phyloP scores from a whole-genome alignment of 92 coral and sea anemone species.

The Hydrozoanthus gracilis region DNA sequence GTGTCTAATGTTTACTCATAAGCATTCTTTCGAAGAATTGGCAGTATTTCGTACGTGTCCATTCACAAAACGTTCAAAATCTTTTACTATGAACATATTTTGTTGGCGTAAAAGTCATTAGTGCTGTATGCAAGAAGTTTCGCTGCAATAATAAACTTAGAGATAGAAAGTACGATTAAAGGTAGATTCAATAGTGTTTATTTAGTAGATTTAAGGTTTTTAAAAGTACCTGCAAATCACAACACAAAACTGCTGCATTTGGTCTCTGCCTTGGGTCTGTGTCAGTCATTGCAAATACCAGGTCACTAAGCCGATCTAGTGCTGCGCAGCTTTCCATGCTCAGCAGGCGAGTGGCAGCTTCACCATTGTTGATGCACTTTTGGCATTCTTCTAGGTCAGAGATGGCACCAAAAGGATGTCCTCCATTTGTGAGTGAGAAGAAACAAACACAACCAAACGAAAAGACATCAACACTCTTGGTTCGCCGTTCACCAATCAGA shows the following conservation, averaged over 20 bases:
- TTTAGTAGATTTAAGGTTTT: background rate
- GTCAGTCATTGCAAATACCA: constrained; percentile 29
- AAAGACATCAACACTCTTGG: constrained; percentile 34
- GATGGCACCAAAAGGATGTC: constrained; percentile 29
- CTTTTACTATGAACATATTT: no score
- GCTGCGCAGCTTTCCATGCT: background rate
- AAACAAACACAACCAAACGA: constrained; percentile 41
- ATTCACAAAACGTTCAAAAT: no score
- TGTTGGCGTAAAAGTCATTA: no score
- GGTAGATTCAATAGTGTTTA: no score
- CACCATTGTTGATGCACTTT: background rate
- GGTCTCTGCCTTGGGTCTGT: constrained; percentile 16
- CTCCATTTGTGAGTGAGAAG: constrained; percentile 23
- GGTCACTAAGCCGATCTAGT: background rate
- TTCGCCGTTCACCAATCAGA: constrained; percentile 17
- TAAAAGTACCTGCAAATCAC: background rate
- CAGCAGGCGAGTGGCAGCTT: background rate
- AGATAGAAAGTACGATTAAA: no score
- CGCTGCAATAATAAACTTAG: no score
- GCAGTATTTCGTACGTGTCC: no score
- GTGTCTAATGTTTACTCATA: no score
- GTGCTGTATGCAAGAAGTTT: no score
- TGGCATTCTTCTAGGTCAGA: constrained; percentile 8
- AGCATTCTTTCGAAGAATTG: no score
- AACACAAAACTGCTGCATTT: background rate